Evolutionary conservation across 1,140 invertebrate species (phyloP), one percentile per base, ranked within the genome.

Genomic region (Drosophila oshimai): DNA sequence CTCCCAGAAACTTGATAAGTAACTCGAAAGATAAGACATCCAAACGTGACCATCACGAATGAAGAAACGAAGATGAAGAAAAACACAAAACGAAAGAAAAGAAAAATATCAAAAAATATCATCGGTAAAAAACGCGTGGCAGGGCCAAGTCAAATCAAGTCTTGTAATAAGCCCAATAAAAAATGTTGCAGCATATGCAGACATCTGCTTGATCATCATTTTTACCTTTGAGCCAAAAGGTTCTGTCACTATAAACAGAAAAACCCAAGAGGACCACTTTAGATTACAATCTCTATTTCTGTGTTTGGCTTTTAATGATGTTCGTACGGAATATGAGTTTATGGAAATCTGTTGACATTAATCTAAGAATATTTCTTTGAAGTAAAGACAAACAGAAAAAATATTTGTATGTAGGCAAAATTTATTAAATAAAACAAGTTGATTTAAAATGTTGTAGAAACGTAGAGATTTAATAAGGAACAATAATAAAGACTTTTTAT

Each of bases 11-110:
- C 77, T 46, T 65, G 77, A 71, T 60, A 42, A 58, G 77, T 60
- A 65, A 80, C 42, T 28, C 61, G 49, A 76, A 37, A 46, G 77
- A 80, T 75, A 80, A 80, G 71, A 81, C 76, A 37, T 15, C 22
- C 34, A 60, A 64, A 81, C 76, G 76, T 80, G 76, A 69, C 54
- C 58, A 72, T 67, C 50, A 45, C 34, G 37, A 51, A 62, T 51
- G 33, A 65, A 22, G 29, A n/a, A 58, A 24, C 22, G 22, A 62
- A 62, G 26, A 17, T 37, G 13, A 29, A n/a, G 29, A 24, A 13
- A 64, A 28, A 47, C 39, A 37, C 17, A 26, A 44, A 10, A 37
- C 18, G 6, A 51, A 73, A 18, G 13, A 10, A 39, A 31, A 20
- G 6, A 9, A 4, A 33, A 34, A 10, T 10, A 7, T 22, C n/a